Conservation (phyloP, 2,113 vertebrate genomes). For the Madoqua kirkii region DNA sequence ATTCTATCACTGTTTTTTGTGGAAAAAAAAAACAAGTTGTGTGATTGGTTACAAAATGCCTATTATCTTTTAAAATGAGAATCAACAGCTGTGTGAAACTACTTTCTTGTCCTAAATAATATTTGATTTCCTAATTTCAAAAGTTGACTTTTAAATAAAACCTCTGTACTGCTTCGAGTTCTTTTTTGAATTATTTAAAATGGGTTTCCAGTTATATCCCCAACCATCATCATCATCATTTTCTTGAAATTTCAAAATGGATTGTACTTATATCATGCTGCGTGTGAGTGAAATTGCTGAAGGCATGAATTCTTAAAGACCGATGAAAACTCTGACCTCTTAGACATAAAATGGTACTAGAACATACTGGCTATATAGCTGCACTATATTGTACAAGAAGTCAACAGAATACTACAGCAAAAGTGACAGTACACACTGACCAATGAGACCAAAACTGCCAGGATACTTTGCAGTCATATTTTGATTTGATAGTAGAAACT, state of each 20-base stretch:
- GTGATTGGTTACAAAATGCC: neutral
- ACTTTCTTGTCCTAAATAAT: neutral
- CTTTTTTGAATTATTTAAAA: neutral
- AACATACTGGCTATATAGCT: slow-evolving; percentile 61
- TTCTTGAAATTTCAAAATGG: neutral
- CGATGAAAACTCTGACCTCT: neutral
- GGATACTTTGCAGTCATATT: neutral
- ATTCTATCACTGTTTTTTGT: neutral
- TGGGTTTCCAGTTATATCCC: neutral
- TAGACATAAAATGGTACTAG: neutral
- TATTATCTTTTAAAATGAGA: neutral
- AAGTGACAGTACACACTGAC: neutral
- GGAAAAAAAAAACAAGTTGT: neutral
- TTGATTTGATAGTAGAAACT: neutral
- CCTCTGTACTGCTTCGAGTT: neutral
- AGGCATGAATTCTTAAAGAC: neutral
- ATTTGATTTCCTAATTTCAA: neutral
- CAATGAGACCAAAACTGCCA: neutral
- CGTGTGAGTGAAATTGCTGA: neutral
- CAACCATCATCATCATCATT: neutral
- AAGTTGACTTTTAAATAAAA: neutral
- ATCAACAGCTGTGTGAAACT: neutral
- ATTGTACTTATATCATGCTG: neutral
- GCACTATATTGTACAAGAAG: slow-evolving; percentile 69
- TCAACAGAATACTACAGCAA: slow-evolving; percentile 12